These are phyloP conservation scores for Chrysomela aeneicollis DNA, from an alignment of 2,888 invertebrate species.

Conservation along the genomic window DNA sequence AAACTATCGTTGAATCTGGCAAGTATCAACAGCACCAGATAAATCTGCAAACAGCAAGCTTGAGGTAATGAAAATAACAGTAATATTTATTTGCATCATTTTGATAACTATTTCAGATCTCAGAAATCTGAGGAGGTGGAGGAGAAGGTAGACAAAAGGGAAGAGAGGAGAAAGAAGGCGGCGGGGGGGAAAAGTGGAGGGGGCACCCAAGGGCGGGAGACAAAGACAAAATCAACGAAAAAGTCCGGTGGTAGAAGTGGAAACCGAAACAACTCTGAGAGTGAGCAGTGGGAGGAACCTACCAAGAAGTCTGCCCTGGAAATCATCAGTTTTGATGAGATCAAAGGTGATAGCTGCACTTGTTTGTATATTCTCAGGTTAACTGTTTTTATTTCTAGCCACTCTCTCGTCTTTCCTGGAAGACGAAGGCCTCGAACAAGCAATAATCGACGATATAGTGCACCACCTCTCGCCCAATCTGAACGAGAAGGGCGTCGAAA, in stretches of 20 bases:
- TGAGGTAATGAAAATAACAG: neutral
- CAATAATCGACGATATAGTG: conserved; percentile 74
- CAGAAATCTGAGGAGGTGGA: conserved; percentile 54
- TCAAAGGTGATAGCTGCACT: conserved; percentile 70
- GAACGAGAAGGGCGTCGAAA: conserved; percentile 71
- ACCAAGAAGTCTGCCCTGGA: conserved; percentile 66
- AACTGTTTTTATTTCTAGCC: neutral
- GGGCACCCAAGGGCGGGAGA: conserved; percentile 92
- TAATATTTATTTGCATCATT: no score
- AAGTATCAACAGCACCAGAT: conserved; percentile 77
- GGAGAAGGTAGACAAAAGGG: conserved; percentile 75
- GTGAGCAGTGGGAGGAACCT: conserved; percentile 67
- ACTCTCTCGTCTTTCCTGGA: conserved; percentile 18
- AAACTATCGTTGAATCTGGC: conserved; percentile 73
- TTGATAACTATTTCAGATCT: conserved; percentile 25
- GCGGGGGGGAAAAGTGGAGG: conserved; percentile 88
- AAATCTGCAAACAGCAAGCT: conserved; percentile 67
- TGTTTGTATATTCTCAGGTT: no score
- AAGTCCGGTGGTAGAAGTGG: conserved; percentile 72
- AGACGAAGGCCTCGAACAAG: conserved; percentile 72
- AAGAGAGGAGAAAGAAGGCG: conserved; percentile 89
- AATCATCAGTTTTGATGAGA: conserved; percentile 72
- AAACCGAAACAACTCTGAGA: conserved; percentile 70
- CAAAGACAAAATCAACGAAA: conserved; percentile 92
- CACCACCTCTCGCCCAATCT: conserved; percentile 74